Base-by-base conservation (phyloP, 1,140 invertebrate genomes). In the Hetaerina americana region DNA sequence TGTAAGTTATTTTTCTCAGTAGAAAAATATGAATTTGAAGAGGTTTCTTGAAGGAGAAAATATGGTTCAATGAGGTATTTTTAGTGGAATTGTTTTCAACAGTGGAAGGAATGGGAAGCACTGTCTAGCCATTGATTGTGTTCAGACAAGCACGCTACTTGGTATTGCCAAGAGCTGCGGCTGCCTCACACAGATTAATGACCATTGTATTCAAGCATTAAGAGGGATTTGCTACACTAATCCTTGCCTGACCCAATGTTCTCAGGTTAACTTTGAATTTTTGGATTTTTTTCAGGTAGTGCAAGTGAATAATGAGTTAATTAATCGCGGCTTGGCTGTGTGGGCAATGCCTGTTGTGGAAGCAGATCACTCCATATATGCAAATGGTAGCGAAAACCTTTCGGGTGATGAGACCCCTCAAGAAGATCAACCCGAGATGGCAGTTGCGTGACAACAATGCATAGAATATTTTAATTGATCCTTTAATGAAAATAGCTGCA, bases 221-320 rank as follows among this genome's bases (percentile, higher is more conserved):
- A 31, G 12, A 27, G 69, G 40, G 67, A 68, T 71, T 70, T 70
- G 31, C 26, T 66, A 69, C 73, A 71, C 66, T 68, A 71, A 40
- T 68, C 70, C 69, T 27, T 66, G 66, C 27, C 29, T 29, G 25
- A 49, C 68, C 28, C 71, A 73, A 26, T 22, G n/a, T n/a, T 74
- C 57, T 66, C 73, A 66, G 18, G 18, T 66, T 24, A 22, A 18
- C 22, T 49, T 49, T 24, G 49, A 24, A 22, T 27, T 26, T 5
- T 22, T 66, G 66, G 28, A 2, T 75, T 73, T 73, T 78, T 71
- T 73, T 77, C 82, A 88, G 87, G 85, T 87, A 81, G 83, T 89
- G 74, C 84, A 88, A 81, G 82, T 90, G 73, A 89, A 89, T 79
- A 81, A 86, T 79, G 86, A 88, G 79, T 81, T 90, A 75, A 87